phyloP scores from a whole-genome alignment of 1,140 invertebrate genomes.

The Trachymyrmex cornetzi region DNA sequence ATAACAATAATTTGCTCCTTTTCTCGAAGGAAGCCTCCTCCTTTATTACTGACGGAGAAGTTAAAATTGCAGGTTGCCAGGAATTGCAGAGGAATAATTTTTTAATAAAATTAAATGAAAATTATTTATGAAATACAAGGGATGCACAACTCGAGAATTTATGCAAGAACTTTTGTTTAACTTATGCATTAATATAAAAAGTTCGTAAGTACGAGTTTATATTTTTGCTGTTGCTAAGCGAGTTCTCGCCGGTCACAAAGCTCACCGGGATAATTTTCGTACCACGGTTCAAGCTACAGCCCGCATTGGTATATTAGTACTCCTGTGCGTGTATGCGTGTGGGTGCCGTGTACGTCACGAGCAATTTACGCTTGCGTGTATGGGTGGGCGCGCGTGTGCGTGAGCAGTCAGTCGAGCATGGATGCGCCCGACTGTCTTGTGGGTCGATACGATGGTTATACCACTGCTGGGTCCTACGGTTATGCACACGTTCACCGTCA shows the following conservation, averaged over 20 bases:
- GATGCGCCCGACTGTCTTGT: constrained; percentile 66
- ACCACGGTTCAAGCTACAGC: constrained; percentile 4
- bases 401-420: constrained; percentile 43
- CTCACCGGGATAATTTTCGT: constrained; percentile 39
- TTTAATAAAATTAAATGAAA: background rate
- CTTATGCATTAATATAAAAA: background rate
- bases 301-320: constrained; percentile 42
- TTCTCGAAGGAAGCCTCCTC: too few relatives aligned
- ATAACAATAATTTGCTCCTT: too few relatives aligned
- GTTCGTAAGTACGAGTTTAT: background rate
- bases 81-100: background rate
- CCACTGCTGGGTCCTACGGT: constrained; percentile 54
- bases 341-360: constrained; percentile 22
- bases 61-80: too few relatives aligned
- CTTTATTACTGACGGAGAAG: too few relatives aligned
- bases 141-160: background rate
- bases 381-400: background rate
- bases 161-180: background rate
- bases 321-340: background rate
- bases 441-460: constrained; percentile 78
- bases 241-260: constrained; percentile 15
- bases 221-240: constrained; percentile 38
- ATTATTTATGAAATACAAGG: background rate
- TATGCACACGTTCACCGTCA: constrained; percentile 51
- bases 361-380: constrained; percentile 25